Evolutionary conservation across 2,113 vertebrate species (phyloP).

Genomic region (Plecotus auritus): DNA sequence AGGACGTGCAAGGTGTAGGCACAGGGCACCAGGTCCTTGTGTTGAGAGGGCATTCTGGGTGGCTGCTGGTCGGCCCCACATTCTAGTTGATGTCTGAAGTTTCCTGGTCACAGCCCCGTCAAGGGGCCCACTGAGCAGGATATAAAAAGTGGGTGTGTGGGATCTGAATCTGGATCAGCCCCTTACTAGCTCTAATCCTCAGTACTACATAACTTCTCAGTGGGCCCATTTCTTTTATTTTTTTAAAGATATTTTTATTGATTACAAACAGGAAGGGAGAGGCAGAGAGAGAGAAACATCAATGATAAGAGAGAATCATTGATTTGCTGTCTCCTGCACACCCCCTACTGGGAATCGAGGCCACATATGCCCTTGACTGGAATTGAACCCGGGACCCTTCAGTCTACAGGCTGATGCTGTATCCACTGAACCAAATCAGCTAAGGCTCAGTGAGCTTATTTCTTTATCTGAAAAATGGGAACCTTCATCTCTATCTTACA

Average conservation of each 20-base stretch:
- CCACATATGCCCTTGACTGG: too few relatives aligned
- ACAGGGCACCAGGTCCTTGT: too few relatives aligned
- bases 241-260: neutral
- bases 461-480: neutral
- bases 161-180: neutral
- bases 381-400: too few relatives aligned
- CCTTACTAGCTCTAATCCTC: neutral
- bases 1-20: accelerated
- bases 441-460: neutral
- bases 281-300: too few relatives aligned
- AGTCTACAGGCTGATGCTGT: too few relatives aligned
- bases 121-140: neutral
- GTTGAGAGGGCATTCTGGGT: neutral
- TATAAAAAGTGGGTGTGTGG: neutral
- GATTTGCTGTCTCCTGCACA: too few relatives aligned
- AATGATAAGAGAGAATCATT: too few relatives aligned
- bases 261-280: too few relatives aligned
- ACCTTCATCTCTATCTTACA: accelerated
- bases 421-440: too few relatives aligned
- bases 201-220: too few relatives aligned
- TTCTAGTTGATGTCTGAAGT: neutral
- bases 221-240: neutral
- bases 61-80: neutral
- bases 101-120: neutral
- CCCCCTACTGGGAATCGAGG: too few relatives aligned